A percentile compares a stretch with the other conserved stretches of the same genome.
Evolutionary conservation across 2,113 vertebrate species (phyloP).

Genomic region (Athene noctua): DNA sequence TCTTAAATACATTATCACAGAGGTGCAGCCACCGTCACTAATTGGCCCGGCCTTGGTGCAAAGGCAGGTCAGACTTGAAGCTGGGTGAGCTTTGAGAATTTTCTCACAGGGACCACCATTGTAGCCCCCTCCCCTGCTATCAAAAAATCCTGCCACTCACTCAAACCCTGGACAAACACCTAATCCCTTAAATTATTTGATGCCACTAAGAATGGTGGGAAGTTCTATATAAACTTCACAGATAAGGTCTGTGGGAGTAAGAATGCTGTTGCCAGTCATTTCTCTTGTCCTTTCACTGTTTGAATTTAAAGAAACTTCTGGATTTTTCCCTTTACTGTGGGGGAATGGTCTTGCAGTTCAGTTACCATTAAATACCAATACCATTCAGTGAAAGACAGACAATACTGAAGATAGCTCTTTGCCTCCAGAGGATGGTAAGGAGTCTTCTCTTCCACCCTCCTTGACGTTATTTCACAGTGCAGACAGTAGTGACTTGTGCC

Average conservation of each 20-base stretch:
- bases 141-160: no score
- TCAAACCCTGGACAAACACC: background rate
- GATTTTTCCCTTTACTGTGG: background rate
- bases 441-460: background rate
- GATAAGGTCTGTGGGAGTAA: background rate
- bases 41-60: no score
- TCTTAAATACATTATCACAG: no score
- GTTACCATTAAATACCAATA: background rate
- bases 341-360: background rate
- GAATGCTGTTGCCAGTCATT: background rate
- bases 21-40: no score
- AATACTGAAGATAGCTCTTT: background rate
- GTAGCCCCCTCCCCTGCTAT: no score
- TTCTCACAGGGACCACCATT: no score
- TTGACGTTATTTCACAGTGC: background rate
- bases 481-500: background rate
- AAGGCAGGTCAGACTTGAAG: no score
- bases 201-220: background rate
- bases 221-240: background rate
- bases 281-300: background rate
- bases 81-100: no score
- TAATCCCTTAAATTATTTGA: background rate
- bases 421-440: no score
- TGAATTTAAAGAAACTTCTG: background rate
- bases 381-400: background rate